phyloP scores from a whole-genome alignment of 1,140 invertebrate species.

The Calephelis nemesis region DNA sequence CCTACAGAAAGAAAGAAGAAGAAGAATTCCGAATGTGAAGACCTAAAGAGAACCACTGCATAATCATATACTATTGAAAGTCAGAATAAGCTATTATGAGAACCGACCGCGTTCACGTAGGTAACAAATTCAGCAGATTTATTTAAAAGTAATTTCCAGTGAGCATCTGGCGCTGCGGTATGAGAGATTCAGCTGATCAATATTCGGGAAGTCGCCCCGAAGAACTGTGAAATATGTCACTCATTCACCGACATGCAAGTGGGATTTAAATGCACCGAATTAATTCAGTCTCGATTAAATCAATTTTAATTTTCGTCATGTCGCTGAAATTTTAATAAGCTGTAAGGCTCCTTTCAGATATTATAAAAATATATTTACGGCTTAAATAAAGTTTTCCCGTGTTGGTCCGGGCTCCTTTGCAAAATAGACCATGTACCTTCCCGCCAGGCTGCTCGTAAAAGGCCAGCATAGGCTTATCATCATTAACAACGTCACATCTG shows the following conservation, averaged over 20 bases:
- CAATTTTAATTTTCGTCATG: slow-evolving; percentile 2
- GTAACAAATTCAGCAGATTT: slow-evolving; percentile 59
- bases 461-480: no score
- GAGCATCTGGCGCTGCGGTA: slow-evolving; percentile 70
- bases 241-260: slow-evolving; percentile 42
- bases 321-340: not conserved
- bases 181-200: slow-evolving; percentile 72
- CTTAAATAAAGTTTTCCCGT: no score
- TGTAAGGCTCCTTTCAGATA: not conserved
- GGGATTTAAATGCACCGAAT: slow-evolving; percentile 11
- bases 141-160: slow-evolving; percentile 72
- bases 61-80: no score
- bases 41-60: no score
- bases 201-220: slow-evolving; percentile 65
- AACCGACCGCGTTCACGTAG: slow-evolving; percentile 25
- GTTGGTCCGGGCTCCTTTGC: no score
- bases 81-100: slow-evolving; percentile 26
- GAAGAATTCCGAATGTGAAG: no score
- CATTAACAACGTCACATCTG: no score
- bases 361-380: not conserved
- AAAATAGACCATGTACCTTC: no score
- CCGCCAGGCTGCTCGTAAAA: no score
- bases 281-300: slow-evolving; percentile 3
- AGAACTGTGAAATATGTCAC: slow-evolving; percentile 72
- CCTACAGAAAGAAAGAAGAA: no score